Conservation (phyloP, 2,113 vertebrate species). For the Clarias macrocephalus region DNA sequence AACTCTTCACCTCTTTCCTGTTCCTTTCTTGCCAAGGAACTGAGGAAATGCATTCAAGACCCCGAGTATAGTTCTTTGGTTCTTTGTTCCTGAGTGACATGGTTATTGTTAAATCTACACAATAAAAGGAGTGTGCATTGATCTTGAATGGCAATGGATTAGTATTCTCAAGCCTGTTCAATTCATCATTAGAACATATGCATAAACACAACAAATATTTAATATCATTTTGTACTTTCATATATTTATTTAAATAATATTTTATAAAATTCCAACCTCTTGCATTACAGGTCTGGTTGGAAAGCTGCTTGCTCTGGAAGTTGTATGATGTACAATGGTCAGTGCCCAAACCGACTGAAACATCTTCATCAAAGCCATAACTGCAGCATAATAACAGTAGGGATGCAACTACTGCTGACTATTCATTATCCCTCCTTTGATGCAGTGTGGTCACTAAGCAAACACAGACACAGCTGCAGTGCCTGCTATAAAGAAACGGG, state of each 20-base stretch:
- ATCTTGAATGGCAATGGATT: background rate
- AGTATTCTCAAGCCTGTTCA: background rate
- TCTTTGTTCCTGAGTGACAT: background rate
- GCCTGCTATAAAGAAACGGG: background rate
- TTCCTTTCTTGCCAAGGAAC: background rate
- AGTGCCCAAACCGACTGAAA: background rate
- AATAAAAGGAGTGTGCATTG: background rate
- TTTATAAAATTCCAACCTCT: background rate
- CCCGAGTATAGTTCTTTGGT: background rate
- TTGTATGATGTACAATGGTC: background rate
- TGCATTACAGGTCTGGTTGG: background rate
- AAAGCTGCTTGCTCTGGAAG: background rate
- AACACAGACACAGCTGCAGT: conserved; percentile 2
- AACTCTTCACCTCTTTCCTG: background rate
- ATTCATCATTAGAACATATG: background rate
- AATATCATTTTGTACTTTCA: background rate
- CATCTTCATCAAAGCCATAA: background rate
- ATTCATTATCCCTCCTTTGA: conserved; percentile 14
- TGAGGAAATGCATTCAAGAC: conserved; percentile 4
- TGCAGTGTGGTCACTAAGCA: background rate
- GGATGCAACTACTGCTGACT: conserved; percentile 12
- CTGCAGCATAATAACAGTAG: background rate
- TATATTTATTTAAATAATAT: too few relatives aligned
- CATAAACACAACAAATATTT: background rate
- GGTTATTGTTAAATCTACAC: background rate